Percentiles rank a stretch among this genome's conserved stretches.
These are phyloP conservation scores for Baccha elongata DNA, from an alignment of 2,888 invertebrate genomes.

Conservation along the genomic window DNA sequence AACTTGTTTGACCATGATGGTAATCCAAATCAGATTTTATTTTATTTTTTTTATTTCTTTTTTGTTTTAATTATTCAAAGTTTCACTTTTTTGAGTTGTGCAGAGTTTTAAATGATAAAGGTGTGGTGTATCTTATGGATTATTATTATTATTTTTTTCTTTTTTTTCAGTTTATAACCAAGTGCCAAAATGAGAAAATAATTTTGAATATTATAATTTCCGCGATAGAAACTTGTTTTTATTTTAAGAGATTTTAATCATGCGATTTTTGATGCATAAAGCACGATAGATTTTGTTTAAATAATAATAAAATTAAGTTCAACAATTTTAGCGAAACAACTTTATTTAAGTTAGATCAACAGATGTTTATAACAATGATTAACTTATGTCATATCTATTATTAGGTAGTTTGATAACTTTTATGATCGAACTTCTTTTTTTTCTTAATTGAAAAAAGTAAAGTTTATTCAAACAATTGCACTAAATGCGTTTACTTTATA, in stretches of 20 bases:
- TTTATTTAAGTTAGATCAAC: not conserved
- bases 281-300: too few relatives aligned
- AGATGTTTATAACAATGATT: not conserved
- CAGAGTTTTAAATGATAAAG: not conserved
- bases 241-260: not conserved
- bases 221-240: constrained; percentile 24
- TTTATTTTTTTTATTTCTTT: not conserved
- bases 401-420: too few relatives aligned
- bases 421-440: too few relatives aligned
- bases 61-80: constrained; percentile 16
- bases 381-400: too few relatives aligned
- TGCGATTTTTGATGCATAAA: not conserved
- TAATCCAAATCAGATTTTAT: constrained; percentile 28
- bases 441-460: too few relatives aligned
- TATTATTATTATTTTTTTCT: not conserved
- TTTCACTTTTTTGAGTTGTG: constrained; percentile 47
- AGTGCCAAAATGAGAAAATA: constrained; percentile 2
- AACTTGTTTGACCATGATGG: constrained; percentile 54
- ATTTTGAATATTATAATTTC: constrained; percentile 41
- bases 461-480: too few relatives aligned
- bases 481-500: too few relatives aligned
- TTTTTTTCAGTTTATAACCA: too few relatives aligned
- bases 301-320: not conserved
- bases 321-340: not conserved
- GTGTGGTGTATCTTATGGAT: not conserved